Percentiles rank a stretch among this genome's conserved stretches.
These are phyloP conservation scores for Jaculus jaculus DNA, from an alignment of 2,113 vertebrate species.

Conservation along the genomic window DNA sequence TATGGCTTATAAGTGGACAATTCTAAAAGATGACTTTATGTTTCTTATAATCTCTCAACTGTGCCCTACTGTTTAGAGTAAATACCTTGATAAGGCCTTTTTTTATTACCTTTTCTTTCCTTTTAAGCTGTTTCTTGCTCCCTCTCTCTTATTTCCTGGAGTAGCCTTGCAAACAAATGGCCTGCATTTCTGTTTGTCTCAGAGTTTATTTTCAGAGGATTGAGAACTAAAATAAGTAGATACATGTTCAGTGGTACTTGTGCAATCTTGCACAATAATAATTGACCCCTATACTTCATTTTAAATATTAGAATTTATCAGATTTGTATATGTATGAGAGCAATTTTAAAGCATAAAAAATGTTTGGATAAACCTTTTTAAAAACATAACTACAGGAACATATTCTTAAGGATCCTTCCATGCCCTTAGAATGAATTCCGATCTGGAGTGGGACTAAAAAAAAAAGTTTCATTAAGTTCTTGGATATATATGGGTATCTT, in stretches of 20 bases:
- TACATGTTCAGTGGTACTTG: not conserved
- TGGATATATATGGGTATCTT: no score
- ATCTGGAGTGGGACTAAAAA: not conserved
- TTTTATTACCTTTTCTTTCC: not conserved
- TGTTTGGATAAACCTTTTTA: not conserved
- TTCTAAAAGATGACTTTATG: not conserved
- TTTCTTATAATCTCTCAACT: not conserved
- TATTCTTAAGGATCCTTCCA: not conserved
- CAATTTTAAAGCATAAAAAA: not conserved
- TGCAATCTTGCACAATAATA: not conserved
- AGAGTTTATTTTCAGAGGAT: not conserved
- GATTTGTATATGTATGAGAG: not conserved
- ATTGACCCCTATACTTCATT: not conserved
- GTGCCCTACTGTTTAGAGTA: not conserved
- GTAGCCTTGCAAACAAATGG: not conserved
- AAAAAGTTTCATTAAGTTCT: not conserved
- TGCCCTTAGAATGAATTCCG: not conserved
- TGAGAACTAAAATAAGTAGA: not conserved
- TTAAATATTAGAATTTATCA: not conserved
- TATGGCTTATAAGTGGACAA: not conserved
- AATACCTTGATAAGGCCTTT: not conserved
- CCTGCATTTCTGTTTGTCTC: not conserved
- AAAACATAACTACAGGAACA: not conserved
- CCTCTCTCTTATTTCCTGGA: not conserved
- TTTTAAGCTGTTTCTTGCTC: no score